Evolutionary conservation across 2,113 vertebrate genomes (phyloP).

Genomic region (Tonatia bakeri): DNA sequence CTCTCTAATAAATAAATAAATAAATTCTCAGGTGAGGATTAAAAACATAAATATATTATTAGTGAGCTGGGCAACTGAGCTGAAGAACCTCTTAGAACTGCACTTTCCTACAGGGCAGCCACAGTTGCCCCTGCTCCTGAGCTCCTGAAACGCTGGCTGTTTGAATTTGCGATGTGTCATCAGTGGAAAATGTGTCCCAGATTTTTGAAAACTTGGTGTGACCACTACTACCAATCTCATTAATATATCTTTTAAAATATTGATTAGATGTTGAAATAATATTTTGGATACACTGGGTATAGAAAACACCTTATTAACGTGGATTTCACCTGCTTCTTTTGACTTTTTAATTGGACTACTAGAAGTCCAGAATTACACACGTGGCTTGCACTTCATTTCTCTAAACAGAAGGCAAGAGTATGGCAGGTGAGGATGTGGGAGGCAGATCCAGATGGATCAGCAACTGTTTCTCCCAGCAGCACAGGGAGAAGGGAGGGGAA

Average conservation of each 20-base stretch:
- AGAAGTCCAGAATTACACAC: not conserved
- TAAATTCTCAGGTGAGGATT: too few species aligned
- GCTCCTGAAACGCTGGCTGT: not conserved
- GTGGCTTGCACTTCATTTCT: not conserved
- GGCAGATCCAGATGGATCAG: not conserved
- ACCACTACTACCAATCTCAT: not conserved
- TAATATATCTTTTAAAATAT: not conserved
- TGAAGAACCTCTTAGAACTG: not conserved
- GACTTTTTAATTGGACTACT: not conserved
- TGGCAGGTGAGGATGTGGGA: not conserved
- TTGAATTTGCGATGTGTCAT: not conserved
- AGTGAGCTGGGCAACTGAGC: not conserved
- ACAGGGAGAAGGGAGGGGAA: not conserved
- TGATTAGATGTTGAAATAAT: not conserved
- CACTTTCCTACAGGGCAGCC: fast-evolving
- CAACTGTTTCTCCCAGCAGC: not conserved
- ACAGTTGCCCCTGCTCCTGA: not conserved
- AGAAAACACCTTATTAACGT: not conserved
- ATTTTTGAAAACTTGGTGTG: not conserved
- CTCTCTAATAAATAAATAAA: too few species aligned
- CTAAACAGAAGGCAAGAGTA: not conserved
- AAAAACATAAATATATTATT: too few species aligned
- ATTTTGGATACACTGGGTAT: not conserved
- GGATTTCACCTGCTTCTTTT: not conserved
- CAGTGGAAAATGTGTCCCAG: not conserved